Conservation (phyloP, 1,140 invertebrate species). For the Sminthurides bifidus region DNA sequence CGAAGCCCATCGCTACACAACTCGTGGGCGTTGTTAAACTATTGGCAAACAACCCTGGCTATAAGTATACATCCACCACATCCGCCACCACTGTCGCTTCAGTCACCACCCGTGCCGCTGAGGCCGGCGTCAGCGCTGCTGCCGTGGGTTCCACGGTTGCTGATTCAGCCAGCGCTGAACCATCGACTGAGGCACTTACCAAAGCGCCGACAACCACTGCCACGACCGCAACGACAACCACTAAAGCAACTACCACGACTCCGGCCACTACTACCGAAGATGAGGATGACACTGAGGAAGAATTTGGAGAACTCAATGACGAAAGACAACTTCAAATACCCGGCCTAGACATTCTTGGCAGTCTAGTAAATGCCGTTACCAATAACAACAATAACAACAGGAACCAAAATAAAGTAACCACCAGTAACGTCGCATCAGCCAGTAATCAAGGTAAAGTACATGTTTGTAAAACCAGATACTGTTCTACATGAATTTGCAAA, state of each 20-base stretch:
- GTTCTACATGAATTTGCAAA: no score
- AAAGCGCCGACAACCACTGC: neutral
- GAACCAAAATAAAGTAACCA: neutral
- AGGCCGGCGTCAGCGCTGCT: neutral
- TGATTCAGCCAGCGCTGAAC: neutral
- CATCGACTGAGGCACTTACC: neutral
- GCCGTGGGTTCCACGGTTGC: neutral
- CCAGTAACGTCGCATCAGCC: no score
- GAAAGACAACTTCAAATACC: neutral
- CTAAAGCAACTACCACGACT: neutral
- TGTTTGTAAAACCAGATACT: no score
- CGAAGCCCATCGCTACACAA: constrained; percentile 14
- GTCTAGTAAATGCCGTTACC: neutral
- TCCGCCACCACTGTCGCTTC: neutral
- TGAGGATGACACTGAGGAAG: constrained; percentile 11
- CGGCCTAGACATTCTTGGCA: neutral
- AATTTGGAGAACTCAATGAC: neutral
- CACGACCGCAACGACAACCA: neutral
- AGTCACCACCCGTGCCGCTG: neutral
- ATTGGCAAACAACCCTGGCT: constrained; percentile 12
- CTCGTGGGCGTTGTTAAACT: constrained; percentile 17
- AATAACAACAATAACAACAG: constrained; percentile 2
- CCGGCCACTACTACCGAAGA: constrained; percentile 1
- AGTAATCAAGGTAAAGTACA: no score
- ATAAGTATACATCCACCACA: constrained; percentile 8